Percentiles rank a stretch among this genome's conserved stretches.
Evolutionary conservation across 2,888 invertebrate species (phyloP).

Genomic region (Luperina testacea): DNA sequence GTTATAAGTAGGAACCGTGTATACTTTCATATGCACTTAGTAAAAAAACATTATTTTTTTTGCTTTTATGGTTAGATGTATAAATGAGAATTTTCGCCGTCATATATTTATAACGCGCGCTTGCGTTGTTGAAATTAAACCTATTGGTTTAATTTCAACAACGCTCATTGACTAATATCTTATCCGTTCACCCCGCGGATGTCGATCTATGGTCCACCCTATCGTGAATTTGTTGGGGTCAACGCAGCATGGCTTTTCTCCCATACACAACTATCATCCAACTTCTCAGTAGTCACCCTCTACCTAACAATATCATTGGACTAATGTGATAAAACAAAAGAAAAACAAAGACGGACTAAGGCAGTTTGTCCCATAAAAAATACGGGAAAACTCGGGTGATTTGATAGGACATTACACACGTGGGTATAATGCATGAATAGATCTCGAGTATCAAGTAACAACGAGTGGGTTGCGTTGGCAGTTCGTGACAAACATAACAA

Average conservation of each 20-base stretch:
- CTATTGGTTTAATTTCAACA: too few species aligned
- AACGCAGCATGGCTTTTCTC: not conserved
- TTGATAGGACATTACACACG: constrained; percentile 30
- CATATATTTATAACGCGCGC: too few species aligned
- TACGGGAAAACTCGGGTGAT: not conserved
- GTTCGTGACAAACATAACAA: constrained; percentile 46
- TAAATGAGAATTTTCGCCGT: too few species aligned
- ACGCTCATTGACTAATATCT: too few species aligned
- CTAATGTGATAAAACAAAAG: constrained; percentile 8
- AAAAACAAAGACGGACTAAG: not conserved
- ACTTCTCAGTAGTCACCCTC: not conserved
- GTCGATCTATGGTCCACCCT: too few species aligned
- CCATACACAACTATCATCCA: not conserved
- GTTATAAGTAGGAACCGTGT: too few species aligned
- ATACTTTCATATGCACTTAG: too few species aligned
- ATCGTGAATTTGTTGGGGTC: not conserved
- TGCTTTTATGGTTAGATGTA: too few species aligned
- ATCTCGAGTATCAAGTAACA: constrained; percentile 43
- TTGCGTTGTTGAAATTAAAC: too few species aligned
- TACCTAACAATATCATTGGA: not conserved
- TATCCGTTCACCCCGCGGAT: too few species aligned
- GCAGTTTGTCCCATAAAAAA: not conserved
- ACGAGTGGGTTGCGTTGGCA: constrained; percentile 38
- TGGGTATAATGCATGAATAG: constrained; percentile 48
- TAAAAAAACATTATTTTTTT: too few species aligned